These are phyloP conservation scores for Colletes latitarsis DNA, from an alignment of 1,140 invertebrate genomes.

Conservation along the genomic window DNA sequence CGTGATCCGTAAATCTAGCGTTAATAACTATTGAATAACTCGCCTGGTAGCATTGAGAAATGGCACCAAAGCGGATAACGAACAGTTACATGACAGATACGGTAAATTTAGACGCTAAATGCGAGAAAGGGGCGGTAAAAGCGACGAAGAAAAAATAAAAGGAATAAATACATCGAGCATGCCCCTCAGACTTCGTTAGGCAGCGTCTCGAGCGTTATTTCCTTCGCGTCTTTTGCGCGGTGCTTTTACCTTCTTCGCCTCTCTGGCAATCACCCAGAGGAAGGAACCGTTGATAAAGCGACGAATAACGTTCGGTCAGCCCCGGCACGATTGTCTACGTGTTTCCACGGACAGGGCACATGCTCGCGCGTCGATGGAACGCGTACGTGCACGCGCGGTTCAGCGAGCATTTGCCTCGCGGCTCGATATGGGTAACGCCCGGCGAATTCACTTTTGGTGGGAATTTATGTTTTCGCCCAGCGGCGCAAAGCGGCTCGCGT, in stretches of 20 bases:
- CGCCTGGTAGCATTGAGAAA: too few relatives aligned
- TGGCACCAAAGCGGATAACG: too few relatives aligned
- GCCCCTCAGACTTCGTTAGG: slow-evolving; percentile 64
- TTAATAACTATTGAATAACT: too few relatives aligned
- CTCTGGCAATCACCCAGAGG: slow-evolving; percentile 55
- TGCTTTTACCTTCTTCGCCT: slow-evolving; percentile 32
- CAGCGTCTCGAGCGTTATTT: slow-evolving; percentile 38
- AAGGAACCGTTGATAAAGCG: slow-evolving; percentile 45
- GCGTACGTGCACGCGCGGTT: slow-evolving; percentile 43
- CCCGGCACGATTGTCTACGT: neutral
- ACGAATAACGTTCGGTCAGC: slow-evolving; percentile 4
- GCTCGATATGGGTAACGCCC: slow-evolving; percentile 59
- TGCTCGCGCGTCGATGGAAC: slow-evolving; percentile 26
- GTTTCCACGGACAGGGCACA: slow-evolving; percentile 6
- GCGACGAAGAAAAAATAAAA: slow-evolving; percentile 21
- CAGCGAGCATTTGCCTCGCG: slow-evolving; percentile 53
- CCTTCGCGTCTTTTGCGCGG: slow-evolving; percentile 15
- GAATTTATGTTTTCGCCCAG: slow-evolving; percentile 67
- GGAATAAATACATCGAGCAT: slow-evolving; percentile 55
- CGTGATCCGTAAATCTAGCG: too few relatives aligned
- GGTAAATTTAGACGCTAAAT: slow-evolving; percentile 35
- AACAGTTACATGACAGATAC: too few relatives aligned
- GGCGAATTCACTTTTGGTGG: slow-evolving; percentile 61
- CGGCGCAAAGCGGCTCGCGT: slow-evolving; percentile 52
- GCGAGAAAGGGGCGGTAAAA: slow-evolving; percentile 2